Conservation (phyloP, 2,888 invertebrate species). For the Synanthedon andrenaeformis region DNA sequence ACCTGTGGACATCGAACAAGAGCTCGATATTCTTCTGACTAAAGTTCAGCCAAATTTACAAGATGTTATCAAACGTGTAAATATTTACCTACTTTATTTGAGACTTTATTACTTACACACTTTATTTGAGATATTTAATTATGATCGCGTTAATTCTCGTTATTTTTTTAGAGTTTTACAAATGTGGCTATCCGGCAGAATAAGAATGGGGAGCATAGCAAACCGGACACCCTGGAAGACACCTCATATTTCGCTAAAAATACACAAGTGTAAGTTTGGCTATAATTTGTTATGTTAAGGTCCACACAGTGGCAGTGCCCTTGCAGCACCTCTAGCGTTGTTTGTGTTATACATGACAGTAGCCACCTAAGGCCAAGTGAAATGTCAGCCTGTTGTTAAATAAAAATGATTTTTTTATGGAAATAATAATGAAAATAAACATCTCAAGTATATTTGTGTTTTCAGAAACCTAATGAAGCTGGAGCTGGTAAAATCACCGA, state of each 20-base stretch:
- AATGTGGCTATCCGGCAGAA: constrained; percentile 68
- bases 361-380: no score
- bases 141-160: background rate
- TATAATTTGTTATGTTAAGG: background rate
- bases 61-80: constrained; percentile 72
- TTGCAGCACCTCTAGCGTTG: no score
- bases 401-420: background rate
- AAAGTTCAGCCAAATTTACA: constrained; percentile 68
- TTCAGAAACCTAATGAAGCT: constrained; percentile 51
- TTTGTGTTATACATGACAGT: no score
- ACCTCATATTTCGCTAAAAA: constrained; percentile 68
- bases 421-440: background rate
- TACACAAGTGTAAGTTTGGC: constrained; percentile 66
- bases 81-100: constrained; percentile 17
- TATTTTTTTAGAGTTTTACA: constrained; percentile 64
- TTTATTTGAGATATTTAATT: background rate
- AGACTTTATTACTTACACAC: no score
- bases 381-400: background rate
- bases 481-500: constrained; percentile 48
- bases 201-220: constrained; percentile 56
- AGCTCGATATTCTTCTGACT: constrained; percentile 57
- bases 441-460: constrained; percentile 5
- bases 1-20: constrained; percentile 54
- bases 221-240: constrained; percentile 58
- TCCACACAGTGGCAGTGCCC: no score